phyloP scores from a whole-genome alignment of 2,797 vertebrate genomes.

The Austrolebias charrua region DNA sequence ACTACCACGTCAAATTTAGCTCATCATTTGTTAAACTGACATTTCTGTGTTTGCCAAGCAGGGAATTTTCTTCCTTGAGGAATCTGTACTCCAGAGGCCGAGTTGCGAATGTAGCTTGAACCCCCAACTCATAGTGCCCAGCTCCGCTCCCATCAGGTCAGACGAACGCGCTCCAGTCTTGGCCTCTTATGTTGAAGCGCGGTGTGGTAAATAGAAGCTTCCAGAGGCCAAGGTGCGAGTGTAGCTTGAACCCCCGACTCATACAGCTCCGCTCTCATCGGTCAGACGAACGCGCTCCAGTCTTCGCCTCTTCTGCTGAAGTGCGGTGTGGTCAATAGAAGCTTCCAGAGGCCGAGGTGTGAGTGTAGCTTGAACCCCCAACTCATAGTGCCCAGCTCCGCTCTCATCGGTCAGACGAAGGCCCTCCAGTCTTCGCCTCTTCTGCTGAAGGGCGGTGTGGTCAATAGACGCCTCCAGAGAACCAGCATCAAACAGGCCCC shows the following conservation, averaged over 20 bases:
- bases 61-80: slow-evolving; percentile 92
- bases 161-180: slow-evolving; percentile 87
- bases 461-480: slow-evolving; percentile 86
- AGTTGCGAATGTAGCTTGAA: slow-evolving; percentile 79
- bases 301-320: slow-evolving; percentile 92
- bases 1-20: too few relatives aligned
- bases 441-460: slow-evolving; percentile 87
- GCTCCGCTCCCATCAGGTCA: slow-evolving; percentile 74
- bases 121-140: slow-evolving; percentile 81
- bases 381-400: slow-evolving; percentile 74
- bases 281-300: slow-evolving; percentile 87
- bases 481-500: slow-evolving; percentile 78
- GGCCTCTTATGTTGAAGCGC: slow-evolving; percentile 90
- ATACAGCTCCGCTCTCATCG: slow-evolving; percentile 72
- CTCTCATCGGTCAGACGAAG: slow-evolving; percentile 82
- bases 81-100: slow-evolving; percentile 90
- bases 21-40: too few relatives aligned
- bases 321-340: slow-evolving; percentile 83
- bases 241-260: slow-evolving; percentile 83
- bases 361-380: slow-evolving; percentile 82
- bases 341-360: slow-evolving; percentile 83
- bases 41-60: too few relatives aligned
- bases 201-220: slow-evolving; percentile 85
- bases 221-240: slow-evolving; percentile 80
- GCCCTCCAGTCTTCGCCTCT: slow-evolving; percentile 89